Base-by-base conservation (phyloP, 35 echinoderm and acorn worm species). In the Heliocidaris tuberculata region DNA sequence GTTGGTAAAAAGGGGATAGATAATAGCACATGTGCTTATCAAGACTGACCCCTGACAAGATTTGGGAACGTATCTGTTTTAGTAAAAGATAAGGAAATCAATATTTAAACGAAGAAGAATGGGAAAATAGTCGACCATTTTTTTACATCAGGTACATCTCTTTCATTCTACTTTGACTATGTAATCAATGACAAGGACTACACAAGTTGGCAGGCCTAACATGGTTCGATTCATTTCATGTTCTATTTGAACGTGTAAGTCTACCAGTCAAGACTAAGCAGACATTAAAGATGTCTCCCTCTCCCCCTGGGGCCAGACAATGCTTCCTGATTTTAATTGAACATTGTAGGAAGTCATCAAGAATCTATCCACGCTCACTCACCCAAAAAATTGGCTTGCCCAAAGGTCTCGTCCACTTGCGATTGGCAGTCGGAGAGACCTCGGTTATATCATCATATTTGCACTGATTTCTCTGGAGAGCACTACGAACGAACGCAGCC, bases 271-370 rank as follows among this genome's bases (percentile, higher is more conserved):
- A 78, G 65, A 78, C 65, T 78, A 78, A n/a, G 0, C 2, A 19
- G 6, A 78, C 4, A n/a, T 78, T 21, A n/a, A 78, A 78, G 21
- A 78, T 78, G 65, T 78, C 19, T 78, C 65, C 27, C 21, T 19
- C 21, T 7, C 21, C 65, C 65, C 65, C 65, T 78, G 65, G 65
- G 65, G 65, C 65, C 65, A 78, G 65, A 78, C 65, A 24, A 21
- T 78, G 65, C 21, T 78, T 78, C 27, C 65, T n/a, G 65, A 27
- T 78, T 78, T 27, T 78, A 78, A 78, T 78, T 24, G 27, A 78
- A 78, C 65, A 78, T 78, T 78, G 65, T 78, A 78, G 65, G 65
- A 78, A 78, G 65, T 78, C 65, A 78, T 78, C 65, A 6, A 78
- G 65, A 78, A 78, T 78, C 65, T 78, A 78, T 78, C 65, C 65